Conservation (phyloP, 2,113 vertebrate species). For the Chamaetylas fuelleborni region DNA sequence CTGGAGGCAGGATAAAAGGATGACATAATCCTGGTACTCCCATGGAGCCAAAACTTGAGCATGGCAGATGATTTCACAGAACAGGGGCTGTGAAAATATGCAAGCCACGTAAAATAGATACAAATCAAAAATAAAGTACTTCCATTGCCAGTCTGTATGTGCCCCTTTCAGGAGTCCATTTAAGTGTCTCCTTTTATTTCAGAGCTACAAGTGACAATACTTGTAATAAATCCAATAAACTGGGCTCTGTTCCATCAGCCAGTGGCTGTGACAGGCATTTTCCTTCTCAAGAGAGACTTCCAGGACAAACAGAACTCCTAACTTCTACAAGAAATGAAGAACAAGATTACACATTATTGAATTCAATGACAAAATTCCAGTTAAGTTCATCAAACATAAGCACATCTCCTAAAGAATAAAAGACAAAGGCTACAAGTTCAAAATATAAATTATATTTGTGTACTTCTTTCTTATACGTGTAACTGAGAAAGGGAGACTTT, state of each 20-base stretch:
- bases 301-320: background rate
- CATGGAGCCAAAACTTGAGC: background rate
- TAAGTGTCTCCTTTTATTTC: background rate
- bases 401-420: background rate
- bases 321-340: background rate
- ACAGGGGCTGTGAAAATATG: background rate
- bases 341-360: background rate
- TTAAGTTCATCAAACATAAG: background rate
- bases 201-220: background rate
- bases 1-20: background rate
- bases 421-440: background rate
- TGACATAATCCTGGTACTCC: background rate
- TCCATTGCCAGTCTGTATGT: background rate
- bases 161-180: background rate
- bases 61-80: background rate
- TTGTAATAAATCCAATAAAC: background rate
- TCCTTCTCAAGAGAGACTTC: background rate
- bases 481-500: background rate
- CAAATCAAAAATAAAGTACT: background rate
- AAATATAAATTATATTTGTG: background rate
- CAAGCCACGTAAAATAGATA: background rate
- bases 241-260: background rate
- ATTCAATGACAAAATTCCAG: background rate
- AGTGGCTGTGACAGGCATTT: background rate
- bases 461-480: background rate